These are phyloP conservation scores for Pedicia rivosa DNA, from an alignment of 2,888 invertebrate species.

Conservation along the genomic window DNA sequence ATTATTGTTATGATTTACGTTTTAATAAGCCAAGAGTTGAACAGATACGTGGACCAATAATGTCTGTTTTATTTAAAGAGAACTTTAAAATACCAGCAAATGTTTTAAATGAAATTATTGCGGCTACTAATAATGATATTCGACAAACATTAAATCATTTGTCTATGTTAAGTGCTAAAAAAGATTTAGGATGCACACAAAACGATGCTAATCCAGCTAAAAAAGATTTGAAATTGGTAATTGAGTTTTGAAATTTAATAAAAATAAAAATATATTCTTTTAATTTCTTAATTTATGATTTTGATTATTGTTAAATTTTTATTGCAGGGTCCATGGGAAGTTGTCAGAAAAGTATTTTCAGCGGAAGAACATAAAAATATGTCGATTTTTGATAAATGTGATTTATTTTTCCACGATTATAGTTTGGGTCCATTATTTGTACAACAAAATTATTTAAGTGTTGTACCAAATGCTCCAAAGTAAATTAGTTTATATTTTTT, in stretches of 20 bases:
- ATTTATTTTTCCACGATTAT: conserved; percentile 95
- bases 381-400: conserved; percentile 66
- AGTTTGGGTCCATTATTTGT: conserved; percentile 92
- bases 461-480: conserved; percentile 50
- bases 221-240: conserved; percentile 77
- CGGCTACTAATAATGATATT: conserved; percentile 81
- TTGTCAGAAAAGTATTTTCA: conserved; percentile 74
- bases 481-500: too few relatives aligned
- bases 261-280: too few relatives aligned
- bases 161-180: conserved; percentile 56
- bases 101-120: conserved; percentile 68
- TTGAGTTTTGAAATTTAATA: conserved; percentile 25
- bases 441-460: conserved; percentile 88
- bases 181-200: conserved; percentile 33
- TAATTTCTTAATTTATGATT: neutral
- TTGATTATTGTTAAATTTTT: conserved; percentile 5
- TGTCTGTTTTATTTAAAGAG: conserved; percentile 85
- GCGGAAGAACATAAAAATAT: conserved; percentile 60
- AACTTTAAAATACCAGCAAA: conserved; percentile 60
- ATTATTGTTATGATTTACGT: conserved; percentile 84
- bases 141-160: conserved; percentile 85
- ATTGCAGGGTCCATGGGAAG: conserved; percentile 81
- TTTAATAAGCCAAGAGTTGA: conserved; percentile 75
- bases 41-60: conserved; percentile 83
- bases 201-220: conserved; percentile 42